Evolutionary conservation across 2,113 vertebrate genomes (phyloP).

Genomic region (Elephantulus edwardii): DNA sequence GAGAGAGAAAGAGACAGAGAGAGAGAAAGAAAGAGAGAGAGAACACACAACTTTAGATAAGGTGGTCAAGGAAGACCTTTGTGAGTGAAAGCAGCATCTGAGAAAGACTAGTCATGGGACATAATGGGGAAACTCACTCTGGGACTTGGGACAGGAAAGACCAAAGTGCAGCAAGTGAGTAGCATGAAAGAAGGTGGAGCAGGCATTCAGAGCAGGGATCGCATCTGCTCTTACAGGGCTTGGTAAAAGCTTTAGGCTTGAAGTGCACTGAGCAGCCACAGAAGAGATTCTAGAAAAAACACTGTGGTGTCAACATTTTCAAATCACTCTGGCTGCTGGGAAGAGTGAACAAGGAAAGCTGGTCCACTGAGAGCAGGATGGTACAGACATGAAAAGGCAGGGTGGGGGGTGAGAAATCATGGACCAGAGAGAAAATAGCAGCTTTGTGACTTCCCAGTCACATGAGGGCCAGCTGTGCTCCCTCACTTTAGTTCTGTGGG

Average conservation of each 20-base stretch:
- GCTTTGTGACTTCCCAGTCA: background rate
- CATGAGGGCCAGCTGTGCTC: background rate
- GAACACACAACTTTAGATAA: rapidly evolving
- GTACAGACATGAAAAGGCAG: background rate
- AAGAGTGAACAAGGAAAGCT: background rate
- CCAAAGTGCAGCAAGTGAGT: rapidly evolving
- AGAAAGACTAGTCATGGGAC: background rate
- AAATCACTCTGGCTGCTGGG: background rate
- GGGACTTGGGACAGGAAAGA: background rate
- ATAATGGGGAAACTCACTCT: background rate
- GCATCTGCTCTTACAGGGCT: rapidly evolving
- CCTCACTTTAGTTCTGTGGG: background rate
- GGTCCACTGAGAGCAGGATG: background rate
- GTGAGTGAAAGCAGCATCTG: background rate
- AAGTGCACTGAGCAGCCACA: background rate
- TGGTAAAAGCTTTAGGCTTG: background rate
- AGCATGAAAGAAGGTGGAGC: background rate
- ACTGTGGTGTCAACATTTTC: background rate
- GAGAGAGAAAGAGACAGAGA: background rate
- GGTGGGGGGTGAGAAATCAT: background rate
- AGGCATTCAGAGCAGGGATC: background rate
- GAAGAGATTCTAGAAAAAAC: background rate
- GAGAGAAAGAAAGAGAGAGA: background rate
- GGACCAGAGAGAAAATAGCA: background rate
- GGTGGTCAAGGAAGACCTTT: background rate